Evolutionary conservation across 2,113 vertebrate genomes (phyloP).

Genomic region (Stigmatopora nigra): DNA sequence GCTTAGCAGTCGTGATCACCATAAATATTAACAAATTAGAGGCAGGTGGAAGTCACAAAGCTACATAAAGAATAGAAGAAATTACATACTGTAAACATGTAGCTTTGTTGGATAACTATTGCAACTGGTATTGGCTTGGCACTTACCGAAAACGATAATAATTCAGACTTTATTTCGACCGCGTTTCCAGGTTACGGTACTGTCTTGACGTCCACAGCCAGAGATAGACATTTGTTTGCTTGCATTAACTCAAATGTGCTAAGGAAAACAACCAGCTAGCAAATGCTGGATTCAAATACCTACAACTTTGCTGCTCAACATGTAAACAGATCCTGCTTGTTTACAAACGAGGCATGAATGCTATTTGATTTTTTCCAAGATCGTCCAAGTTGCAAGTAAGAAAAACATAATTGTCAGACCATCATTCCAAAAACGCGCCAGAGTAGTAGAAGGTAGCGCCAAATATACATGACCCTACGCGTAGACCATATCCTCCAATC

Average conservation of each 20-base stretch:
- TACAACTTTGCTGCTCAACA: background rate
- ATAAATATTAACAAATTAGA: background rate
- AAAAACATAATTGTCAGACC: constrained; percentile 14
- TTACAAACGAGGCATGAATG: background rate
- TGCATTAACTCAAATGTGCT: background rate
- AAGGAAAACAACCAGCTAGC: constrained; percentile 46
- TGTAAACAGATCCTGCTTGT: constrained; percentile 1
- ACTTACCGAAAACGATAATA: constrained; percentile 31
- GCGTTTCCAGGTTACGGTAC: background rate
- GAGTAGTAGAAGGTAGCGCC: constrained; percentile 58
- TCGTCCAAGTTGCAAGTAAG: fast-evolving
- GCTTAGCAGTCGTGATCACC: background rate
- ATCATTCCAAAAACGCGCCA: constrained; percentile 58
- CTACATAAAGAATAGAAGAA: background rate
- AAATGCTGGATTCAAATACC: background rate
- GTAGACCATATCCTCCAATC: constrained; percentile 44
- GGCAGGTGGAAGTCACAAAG: background rate
- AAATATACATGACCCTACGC: constrained; percentile 56
- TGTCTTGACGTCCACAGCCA: constrained; percentile 8
- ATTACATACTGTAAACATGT: background rate
- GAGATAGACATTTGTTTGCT: constrained; percentile 4
- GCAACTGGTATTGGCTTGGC: background rate
- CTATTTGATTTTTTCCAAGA: background rate
- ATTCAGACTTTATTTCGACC: background rate
- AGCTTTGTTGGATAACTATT: background rate